A percentile compares a stretch with the other conserved stretches of the same genome.
Evolutionary conservation across 1,140 invertebrate species (phyloP).

Genomic region (Caenorhabditis latens): DNA sequence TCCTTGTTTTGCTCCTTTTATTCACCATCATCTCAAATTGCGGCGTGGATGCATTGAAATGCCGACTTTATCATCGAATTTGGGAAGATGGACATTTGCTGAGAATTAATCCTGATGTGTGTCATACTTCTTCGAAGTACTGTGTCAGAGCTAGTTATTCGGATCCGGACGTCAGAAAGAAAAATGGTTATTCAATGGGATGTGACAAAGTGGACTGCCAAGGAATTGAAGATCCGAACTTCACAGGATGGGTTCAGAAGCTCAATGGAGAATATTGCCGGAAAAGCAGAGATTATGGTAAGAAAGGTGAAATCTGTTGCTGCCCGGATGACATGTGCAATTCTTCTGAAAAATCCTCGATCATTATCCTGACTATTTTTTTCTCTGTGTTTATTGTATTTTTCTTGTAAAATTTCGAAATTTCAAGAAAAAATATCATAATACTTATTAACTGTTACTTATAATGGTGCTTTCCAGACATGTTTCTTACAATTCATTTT

Average conservation of each 20-base stretch:
- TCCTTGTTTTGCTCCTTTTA: constrained; percentile 42
- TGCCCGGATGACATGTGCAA: constrained; percentile 63
- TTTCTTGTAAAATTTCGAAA: neutral
- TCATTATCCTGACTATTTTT: neutral
- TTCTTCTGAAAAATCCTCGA: neutral
- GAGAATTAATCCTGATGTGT: constrained; percentile 54
- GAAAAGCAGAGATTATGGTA: constrained; percentile 65
- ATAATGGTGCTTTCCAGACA: constrained; percentile 19
- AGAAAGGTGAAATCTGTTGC: constrained; percentile 65
- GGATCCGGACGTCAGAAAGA: constrained; percentile 52
- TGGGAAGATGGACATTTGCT: constrained; percentile 56
- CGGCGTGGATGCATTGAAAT: constrained; percentile 48
- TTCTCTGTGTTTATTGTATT: neutral
- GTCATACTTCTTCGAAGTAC: constrained; percentile 49
- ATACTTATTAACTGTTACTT: neutral
- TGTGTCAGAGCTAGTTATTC: constrained; percentile 62
- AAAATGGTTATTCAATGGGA: constrained; percentile 64
- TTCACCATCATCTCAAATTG: neutral
- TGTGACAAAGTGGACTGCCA: constrained; percentile 65
- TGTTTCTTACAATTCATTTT: neutral
- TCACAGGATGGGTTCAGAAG: constrained; percentile 46
- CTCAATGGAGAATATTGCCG: constrained; percentile 20
- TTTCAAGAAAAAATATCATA: neutral
- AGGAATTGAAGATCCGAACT: constrained; percentile 38
- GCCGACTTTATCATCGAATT: constrained; percentile 58